Conservation (phyloP, 2,888 invertebrate species). For the Tiliacea aurago region DNA sequence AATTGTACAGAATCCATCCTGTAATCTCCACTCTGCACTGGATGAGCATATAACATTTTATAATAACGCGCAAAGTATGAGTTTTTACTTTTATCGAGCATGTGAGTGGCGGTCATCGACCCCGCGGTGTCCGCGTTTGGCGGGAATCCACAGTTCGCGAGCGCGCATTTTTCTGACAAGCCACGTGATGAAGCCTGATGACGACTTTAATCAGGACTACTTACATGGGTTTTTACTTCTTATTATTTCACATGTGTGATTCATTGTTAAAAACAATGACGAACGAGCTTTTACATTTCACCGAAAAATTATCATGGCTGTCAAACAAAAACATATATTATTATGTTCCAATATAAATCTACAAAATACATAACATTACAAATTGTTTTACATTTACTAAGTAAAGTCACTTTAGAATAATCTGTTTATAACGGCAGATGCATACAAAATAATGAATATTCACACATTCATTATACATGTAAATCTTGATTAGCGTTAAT, state of each 20-base stretch:
- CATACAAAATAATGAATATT: conserved; percentile 18
- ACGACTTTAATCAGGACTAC: conserved; percentile 55
- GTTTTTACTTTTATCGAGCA: conserved; percentile 88
- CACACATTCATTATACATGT: conserved; percentile 8
- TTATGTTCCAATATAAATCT: neutral
- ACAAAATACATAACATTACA: neutral
- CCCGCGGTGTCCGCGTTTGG: conserved; percentile 73
- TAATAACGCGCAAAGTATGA: conserved; percentile 78
- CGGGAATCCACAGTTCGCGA: conserved; percentile 75
- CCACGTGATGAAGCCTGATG: conserved; percentile 60
- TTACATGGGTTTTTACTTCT: conserved; percentile 58
- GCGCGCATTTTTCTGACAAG: conserved; percentile 64
- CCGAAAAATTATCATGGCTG: conserved; percentile 16
- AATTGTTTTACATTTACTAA: conserved; percentile 5
- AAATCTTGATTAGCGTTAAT: conserved; percentile 23
- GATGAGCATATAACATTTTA: conserved; percentile 69
- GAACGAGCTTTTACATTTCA: conserved; percentile 24
- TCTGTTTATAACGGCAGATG: conserved; percentile 26
- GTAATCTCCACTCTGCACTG: conserved; percentile 58
- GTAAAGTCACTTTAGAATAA: conserved; percentile 17
- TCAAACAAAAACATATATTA: neutral
- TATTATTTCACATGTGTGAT: conserved; percentile 46
- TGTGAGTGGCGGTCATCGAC: conserved; percentile 75
- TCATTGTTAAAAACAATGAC: conserved; percentile 56
- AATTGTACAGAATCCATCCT: conserved; percentile 17